Percentiles rank a stretch among this genome's conserved stretches.
These are phyloP conservation scores for Seriola aureovittata DNA, from an alignment of 2,113 vertebrate species.

Conservation along the genomic window DNA sequence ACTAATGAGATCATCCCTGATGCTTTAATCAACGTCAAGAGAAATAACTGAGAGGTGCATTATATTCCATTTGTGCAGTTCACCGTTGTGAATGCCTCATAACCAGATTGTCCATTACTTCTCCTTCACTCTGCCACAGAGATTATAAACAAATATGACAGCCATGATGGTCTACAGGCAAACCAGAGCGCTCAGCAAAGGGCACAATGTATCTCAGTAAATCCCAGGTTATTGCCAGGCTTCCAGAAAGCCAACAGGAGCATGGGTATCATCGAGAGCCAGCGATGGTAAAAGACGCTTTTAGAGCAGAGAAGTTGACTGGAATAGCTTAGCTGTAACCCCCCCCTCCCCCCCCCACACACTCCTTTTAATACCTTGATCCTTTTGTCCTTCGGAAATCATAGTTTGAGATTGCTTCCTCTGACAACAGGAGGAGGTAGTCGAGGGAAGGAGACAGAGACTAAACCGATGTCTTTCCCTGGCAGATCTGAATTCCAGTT, in stretches of 20 bases:
- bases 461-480: constrained; percentile 1
- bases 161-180: constrained; percentile 66
- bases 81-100: constrained; percentile 26
- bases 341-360: not conserved
- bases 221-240: constrained; percentile 53
- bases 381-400: constrained; percentile 72
- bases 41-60: constrained; percentile 40
- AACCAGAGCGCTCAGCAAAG: constrained; percentile 43
- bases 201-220: constrained; percentile 41
- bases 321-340: not conserved
- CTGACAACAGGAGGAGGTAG: constrained; percentile 67
- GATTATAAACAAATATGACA: constrained; percentile 76
- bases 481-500: constrained; percentile 8
- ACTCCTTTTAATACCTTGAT: constrained; percentile 45
- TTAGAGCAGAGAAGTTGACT: not conserved
- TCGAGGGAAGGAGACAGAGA: constrained; percentile 39
- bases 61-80: constrained; percentile 28
- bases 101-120: constrained; percentile 56
- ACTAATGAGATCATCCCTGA: not conserved
- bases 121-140: constrained; percentile 59
- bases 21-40: constrained; percentile 34
- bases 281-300: not conserved
- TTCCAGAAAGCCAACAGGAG: constrained; percentile 5
- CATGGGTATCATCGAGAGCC: constrained; percentile 12
- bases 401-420: constrained; percentile 82